Conservation (phyloP, 2,113 vertebrate genomes). For the Turnix velox region DNA sequence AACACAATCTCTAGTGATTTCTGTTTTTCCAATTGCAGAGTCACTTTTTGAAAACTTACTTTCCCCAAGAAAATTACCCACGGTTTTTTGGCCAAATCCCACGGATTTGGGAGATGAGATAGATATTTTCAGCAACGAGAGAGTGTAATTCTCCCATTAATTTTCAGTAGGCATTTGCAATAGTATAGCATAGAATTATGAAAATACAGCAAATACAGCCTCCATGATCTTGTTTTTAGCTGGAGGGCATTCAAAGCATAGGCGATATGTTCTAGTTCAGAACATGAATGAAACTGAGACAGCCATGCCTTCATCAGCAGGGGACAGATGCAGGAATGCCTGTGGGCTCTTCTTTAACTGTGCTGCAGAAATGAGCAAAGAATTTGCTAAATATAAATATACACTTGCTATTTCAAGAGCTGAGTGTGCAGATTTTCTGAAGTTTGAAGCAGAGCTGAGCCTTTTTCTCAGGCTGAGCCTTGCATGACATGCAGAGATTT, state of each 20-base stretch:
- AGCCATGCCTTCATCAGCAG: not conserved
- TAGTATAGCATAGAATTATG: not conserved
- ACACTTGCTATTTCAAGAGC: not conserved
- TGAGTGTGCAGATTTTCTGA: not conserved
- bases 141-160: not conserved
- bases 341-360: not conserved
- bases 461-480: not conserved
- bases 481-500: not conserved
- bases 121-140: not conserved
- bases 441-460: not conserved
- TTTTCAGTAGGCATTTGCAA: not conserved
- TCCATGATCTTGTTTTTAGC: not conserved
- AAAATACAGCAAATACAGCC: not conserved
- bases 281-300: not conserved
- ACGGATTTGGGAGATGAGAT: not conserved
- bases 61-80: not conserved
- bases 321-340: not conserved
- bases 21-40: not conserved
- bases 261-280: not conserved
- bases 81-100: not conserved
- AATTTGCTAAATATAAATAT: not conserved
- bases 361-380: not conserved
- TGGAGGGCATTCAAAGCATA: not conserved
- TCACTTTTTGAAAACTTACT: not conserved
- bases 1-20: no score